phyloP scores from a whole-genome alignment of 2,888 invertebrate species.

The Drosophila bunnanda region DNA sequence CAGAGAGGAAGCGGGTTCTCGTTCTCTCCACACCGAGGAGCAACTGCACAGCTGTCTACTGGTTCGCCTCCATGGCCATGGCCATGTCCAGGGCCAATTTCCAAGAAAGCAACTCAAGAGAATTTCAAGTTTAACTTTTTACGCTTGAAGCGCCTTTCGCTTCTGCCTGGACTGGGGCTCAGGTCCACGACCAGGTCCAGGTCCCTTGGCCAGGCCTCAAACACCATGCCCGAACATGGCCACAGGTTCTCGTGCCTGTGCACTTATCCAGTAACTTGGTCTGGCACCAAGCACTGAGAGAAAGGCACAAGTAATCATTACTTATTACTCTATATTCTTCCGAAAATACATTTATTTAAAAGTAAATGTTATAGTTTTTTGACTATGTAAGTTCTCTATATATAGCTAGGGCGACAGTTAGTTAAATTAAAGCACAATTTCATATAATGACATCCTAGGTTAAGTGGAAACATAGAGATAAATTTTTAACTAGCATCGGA shows the following conservation, averaged over 20 bases:
- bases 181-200: constrained; percentile 17
- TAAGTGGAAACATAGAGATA: too few relatives aligned
- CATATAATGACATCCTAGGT: too few relatives aligned
- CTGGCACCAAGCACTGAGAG: constrained; percentile 14
- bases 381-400: too few relatives aligned
- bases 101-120: constrained; percentile 71
- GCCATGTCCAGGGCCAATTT: constrained; percentile 62
- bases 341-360: not conserved
- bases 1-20: constrained; percentile 16
- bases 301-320: not conserved
- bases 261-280: constrained; percentile 21
- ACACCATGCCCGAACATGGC: constrained; percentile 49
- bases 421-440: too few relatives aligned
- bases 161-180: constrained; percentile 24
- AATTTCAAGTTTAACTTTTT: constrained; percentile 74
- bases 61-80: constrained; percentile 17
- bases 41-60: constrained; percentile 22
- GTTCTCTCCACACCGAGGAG: constrained; percentile 3
- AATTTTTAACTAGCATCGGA: too few relatives aligned
- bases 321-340: not conserved
- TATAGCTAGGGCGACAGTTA: too few relatives aligned
- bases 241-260: constrained; percentile 28
- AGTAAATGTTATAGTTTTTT: too few relatives aligned
- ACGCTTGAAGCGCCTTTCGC: constrained; percentile 69
- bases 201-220: constrained; percentile 36